A percentile compares a stretch with the other conserved stretches of the same genome.
Conservation (phyloP, 2,113 vertebrate genomes). For the Caracal caracal region DNA sequence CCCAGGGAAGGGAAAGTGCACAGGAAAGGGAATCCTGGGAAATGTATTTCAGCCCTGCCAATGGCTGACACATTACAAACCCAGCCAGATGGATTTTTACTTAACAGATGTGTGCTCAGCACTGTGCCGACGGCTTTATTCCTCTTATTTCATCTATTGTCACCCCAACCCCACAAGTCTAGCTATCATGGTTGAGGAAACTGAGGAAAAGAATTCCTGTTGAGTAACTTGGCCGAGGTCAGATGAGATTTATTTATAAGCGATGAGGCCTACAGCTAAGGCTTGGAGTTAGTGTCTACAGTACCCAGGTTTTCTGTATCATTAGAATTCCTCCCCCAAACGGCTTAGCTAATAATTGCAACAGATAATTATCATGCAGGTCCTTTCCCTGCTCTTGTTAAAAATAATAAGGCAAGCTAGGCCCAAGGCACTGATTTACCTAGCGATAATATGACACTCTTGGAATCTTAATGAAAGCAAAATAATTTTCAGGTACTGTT, state of each 20-base stretch:
- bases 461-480: background rate
- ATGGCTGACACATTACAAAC: background rate
- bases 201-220: background rate
- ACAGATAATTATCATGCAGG: background rate
- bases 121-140: background rate
- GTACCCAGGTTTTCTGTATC: background rate
- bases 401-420: constrained; percentile 31
- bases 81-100: background rate
- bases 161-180: background rate
- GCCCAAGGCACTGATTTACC: background rate
- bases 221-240: background rate
- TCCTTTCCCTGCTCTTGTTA: constrained; percentile 2
- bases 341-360: background rate
- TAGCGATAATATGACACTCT: background rate
- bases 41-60: background rate
- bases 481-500: constrained; percentile 25
- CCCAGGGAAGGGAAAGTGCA: too few relatives aligned
- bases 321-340: background rate
- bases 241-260: background rate
- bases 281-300: background rate
- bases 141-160: constrained; percentile 5
- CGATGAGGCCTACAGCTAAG: background rate
- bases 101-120: background rate
- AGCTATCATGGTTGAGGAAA: background rate
- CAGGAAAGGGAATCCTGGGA: background rate